These are phyloP conservation scores for Drosophila macrothrix DNA, from an alignment of 2,888 invertebrate species.

Conservation along the genomic window DNA sequence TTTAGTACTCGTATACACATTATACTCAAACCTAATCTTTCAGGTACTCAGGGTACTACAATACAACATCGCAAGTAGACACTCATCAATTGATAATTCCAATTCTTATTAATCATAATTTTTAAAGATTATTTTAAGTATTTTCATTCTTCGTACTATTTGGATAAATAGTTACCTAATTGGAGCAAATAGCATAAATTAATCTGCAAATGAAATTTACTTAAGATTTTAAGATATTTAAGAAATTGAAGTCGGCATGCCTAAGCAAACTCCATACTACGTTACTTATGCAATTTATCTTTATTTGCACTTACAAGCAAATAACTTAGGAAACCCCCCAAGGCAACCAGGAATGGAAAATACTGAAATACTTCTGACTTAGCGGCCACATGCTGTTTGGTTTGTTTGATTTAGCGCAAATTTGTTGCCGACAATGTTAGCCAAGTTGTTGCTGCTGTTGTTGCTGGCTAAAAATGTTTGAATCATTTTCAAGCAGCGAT, in stretches of 20 bases:
- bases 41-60: no score
- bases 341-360: conserved; percentile 9
- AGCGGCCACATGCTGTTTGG: conserved; percentile 59
- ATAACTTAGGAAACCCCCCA: conserved; percentile 14
- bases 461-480: conserved; percentile 37
- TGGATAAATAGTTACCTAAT: neutral
- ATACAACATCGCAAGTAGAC: neutral
- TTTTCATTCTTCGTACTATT: neutral
- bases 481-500: conserved; percentile 34
- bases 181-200: conserved; percentile 1
- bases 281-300: conserved; percentile 16
- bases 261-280: neutral
- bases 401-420: conserved; percentile 49
- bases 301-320: conserved; percentile 12
- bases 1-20: no score
- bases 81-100: neutral
- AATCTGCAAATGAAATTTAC: neutral
- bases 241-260: neutral
- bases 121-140: neutral
- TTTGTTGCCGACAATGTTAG: conserved; percentile 46
- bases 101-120: neutral
- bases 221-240: neutral
- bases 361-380: conserved; percentile 25
- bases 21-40: no score
- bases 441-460: conserved; percentile 8